Evolutionary conservation across 2,888 invertebrate genomes (phyloP), one percentile per base, ranked within the genome.

Genomic region (Aleiodes testaceus): DNA sequence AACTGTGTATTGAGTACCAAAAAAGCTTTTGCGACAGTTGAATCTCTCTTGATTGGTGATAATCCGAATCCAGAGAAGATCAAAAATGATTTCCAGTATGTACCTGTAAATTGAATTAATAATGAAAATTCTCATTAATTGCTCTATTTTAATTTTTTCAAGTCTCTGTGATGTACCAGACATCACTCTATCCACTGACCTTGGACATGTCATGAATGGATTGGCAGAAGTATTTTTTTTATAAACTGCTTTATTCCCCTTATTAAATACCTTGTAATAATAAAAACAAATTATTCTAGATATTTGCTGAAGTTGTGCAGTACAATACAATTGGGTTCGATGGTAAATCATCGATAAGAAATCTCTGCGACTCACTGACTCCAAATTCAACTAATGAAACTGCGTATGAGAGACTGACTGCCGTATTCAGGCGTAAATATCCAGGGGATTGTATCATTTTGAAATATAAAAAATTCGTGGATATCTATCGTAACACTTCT

Each of bases 21-120:
- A 52, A 77, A 81, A 1, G 90, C 88, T 0, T 84, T 90, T 70
- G 75, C 78, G 0, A 74, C 78, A 44, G 76, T 90, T 0, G 81
- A 85, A 6, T 75, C 79, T 1, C 74, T 88, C 18, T 76, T 90
- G 18, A 52, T 70, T 1, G 81, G 85, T 0, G 36, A 78, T 1
- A 74, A 72, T 0, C 89, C 89, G 3, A 22, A 53, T 0, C 79
- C 87, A 0, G 74, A 80, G 0, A 81, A 79, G 1, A 79, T 90
- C 1, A 88, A 89, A 0, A 72, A 79, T 14, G 75, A 88, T 76
- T 90, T 90, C 82, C 88, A 88, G 91, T 91, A 77, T 83, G 83
- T 75, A 26, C 3, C 26, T 26, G 26, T 2, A 26, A 26, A 20
- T 18, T 18, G 9, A 18, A 52, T 12, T 22, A 3, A n/a, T 22